Base-by-base conservation (phyloP, 1,140 invertebrate genomes). In the Acromyrmex charruanus region DNA sequence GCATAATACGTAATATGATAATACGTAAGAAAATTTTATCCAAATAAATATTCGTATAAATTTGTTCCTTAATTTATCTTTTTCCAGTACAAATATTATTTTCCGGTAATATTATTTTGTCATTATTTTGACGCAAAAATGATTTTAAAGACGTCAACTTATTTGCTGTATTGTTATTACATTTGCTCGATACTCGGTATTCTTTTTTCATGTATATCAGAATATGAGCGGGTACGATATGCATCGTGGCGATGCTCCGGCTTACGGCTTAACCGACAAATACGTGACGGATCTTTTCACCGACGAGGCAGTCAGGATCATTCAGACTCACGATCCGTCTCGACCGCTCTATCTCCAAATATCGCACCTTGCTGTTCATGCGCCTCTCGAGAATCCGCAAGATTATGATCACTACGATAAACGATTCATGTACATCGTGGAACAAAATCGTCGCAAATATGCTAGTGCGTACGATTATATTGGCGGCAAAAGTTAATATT, bases 251-350 rank as follows among this genome's bases (percentile, higher is more conserved):
- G 94, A 96, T 55, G 95, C 94, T 21, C 94, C 96, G 2, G 97
- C 96, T 3, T 96, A 96, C 93, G 96, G 97, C 35, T 89, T 95
- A 12, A 95, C 93, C n/a, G 97, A 96, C 2, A 95, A 96, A 75
- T 98, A 98, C 91, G 96, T 96, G 1, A 98, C 97, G 0, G 96
- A 97, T 86, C 92, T 97, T 2, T 97, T 97, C 88, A 97, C 97
- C 0, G 95, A 96, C 2, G 96, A 97, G 88, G 97, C 97, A 1
- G 93, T 96, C 0, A 94, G 94, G 3, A 94, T 96, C 7, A 97
- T 97, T 25, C 91, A 95, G 31, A 90, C 95, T 10, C 97, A 97
- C 88, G 95, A 97, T 68, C 81, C 92, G 9, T 89, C 94, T n/a
- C 95, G 94, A 44, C 97, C 97, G 0, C 94, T 97, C 44, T 97